Conservation (phyloP, 1,140 invertebrate genomes). For the Ectropis grisescens region DNA sequence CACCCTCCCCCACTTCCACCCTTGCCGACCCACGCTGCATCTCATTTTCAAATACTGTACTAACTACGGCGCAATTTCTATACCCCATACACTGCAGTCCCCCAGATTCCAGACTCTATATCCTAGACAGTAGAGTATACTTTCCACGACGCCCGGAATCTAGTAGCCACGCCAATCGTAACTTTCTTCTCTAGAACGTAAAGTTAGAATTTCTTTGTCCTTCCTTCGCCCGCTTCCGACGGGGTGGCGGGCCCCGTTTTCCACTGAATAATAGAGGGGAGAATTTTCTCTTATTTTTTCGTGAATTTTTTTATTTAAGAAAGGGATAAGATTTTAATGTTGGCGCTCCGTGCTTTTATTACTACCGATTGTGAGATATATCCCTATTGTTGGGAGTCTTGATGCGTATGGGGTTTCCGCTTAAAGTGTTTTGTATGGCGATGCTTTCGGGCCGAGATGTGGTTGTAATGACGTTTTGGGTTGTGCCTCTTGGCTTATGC, state of each 20-base stretch:
- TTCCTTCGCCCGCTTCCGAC: slow-evolving; percentile 25
- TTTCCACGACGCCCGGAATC: slow-evolving; percentile 9
- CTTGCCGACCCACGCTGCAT: slow-evolving; percentile 48
- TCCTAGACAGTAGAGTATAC: slow-evolving; percentile 19
- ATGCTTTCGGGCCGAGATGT: slow-evolving; percentile 32
- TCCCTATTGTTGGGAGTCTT: slow-evolving; percentile 55
- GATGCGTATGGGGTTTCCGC: slow-evolving; percentile 64
- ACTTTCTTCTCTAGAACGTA: slow-evolving; percentile 40
- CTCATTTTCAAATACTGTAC: slow-evolving; percentile 63
- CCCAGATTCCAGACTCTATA: slow-evolving; percentile 41
- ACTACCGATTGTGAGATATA: slow-evolving; percentile 56
- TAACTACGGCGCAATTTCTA: slow-evolving; percentile 40
- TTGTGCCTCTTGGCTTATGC: slow-evolving; percentile 27
- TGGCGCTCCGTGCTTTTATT: slow-evolving; percentile 58
- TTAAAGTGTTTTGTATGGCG: slow-evolving; percentile 62
- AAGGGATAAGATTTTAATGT: slow-evolving; percentile 71
- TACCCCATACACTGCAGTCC: slow-evolving; percentile 13
- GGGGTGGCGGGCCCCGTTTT: slow-evolving; percentile 27
- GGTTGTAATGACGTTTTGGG: slow-evolving; percentile 51
- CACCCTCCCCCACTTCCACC: slow-evolving; percentile 11
- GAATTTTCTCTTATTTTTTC: slow-evolving; percentile 66
- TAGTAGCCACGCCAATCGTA: slow-evolving; percentile 34
- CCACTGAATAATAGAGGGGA: slow-evolving; percentile 60
- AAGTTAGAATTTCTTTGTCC: slow-evolving; percentile 55
- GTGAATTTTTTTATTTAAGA: slow-evolving; percentile 71